Base-by-base conservation (phyloP, 2,797 vertebrate genomes). In the Agapornis canus region DNA sequence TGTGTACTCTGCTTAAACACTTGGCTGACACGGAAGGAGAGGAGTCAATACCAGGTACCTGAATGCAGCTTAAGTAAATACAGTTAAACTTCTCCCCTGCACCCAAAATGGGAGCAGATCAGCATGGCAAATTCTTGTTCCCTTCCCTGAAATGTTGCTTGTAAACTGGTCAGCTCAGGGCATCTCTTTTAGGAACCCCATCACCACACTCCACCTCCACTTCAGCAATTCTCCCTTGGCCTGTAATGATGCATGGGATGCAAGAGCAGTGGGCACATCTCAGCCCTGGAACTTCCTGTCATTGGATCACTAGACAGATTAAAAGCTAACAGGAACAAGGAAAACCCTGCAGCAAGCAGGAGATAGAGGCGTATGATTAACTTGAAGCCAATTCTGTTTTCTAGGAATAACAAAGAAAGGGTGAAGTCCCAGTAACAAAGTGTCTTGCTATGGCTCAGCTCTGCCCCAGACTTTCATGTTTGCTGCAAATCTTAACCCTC, bases 241-340 rank as follows among this genome's bases (percentile, higher is more conserved):
- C 32, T 52, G 23, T 4, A 1, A 5, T 1, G 13, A 57, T 4
- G 27, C 29, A 8, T 0, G 7, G 52, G 56, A 57, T 29, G 16
- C 22, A 51, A 9, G n/a, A 60, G 21, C 0, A 16, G 21, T 1
- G 43, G 52, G 19, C 2, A 7, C 54, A 51, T 7, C 66, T 49
- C 65, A 57, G 57, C 63, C 64, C 32, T 45, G 4, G 2, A 47
- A 31, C 54, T 21, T 6, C 19, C 31, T 59, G 63, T 25, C 17
- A 2, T 11, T 39, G 31, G 19, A 32, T 17, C 3, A 6, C 25
- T 32, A 84, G 39, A 77, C 9, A 37, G 31, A 35, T 21, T 20
- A 54, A 85, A 82, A 86, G 4, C 12, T 66, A 37, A 15, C 0
- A 56, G 49, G 19, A 88, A 72, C 26, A 18, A 71, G 48, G 16